phyloP scores from a whole-genome alignment of 2,113 vertebrate species.

The Ctenomys sociabilis region DNA sequence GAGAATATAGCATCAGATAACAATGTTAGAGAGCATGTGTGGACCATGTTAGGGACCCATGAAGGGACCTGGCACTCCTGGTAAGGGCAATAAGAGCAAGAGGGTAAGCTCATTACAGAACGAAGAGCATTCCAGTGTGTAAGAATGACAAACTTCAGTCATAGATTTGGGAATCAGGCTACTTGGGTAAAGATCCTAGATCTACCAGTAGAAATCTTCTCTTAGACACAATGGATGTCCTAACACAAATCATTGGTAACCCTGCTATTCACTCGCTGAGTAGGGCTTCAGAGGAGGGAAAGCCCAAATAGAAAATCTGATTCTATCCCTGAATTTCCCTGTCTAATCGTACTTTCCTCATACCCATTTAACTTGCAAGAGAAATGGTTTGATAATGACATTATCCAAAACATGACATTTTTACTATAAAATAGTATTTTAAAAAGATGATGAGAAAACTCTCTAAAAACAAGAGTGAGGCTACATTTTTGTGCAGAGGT shows the following conservation, averaged over 20 bases:
- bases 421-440: conserved; percentile 71
- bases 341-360: conserved; percentile 1
- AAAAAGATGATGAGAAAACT: conserved; percentile 78
- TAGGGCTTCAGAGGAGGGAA: neutral
- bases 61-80: neutral
- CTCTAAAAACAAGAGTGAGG: conserved; percentile 72
- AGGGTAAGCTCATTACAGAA: neutral
- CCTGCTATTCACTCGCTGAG: neutral
- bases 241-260: neutral
- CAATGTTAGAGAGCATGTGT: neutral
- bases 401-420: conserved; percentile 74
- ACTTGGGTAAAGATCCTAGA: neutral
- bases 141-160: neutral
- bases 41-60: neutral
- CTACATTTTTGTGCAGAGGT: conserved; percentile 67
- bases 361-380: conserved; percentile 65
- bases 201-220: neutral
- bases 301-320: neutral
- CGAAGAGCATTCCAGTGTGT: neutral
- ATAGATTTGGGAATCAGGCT: neutral
- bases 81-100: neutral
- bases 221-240: neutral
- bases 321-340: conserved; percentile 30
- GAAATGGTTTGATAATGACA: conserved; percentile 57
- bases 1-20: neutral